Percentiles rank a stretch among this genome's conserved stretches.
Conservation (phyloP, 2,888 invertebrate species). For the Pyralis farinalis region DNA sequence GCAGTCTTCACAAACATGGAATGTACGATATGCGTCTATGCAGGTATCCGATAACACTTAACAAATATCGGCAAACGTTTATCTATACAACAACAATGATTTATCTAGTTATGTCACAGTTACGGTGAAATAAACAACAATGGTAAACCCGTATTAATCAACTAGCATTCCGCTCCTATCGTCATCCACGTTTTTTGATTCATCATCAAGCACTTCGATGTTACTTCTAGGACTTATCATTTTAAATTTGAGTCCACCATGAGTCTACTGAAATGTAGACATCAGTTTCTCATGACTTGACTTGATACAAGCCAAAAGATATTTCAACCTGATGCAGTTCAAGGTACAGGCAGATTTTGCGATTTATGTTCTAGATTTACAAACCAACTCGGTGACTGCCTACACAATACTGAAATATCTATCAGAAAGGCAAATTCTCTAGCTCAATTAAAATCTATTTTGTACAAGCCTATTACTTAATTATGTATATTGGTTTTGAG, state of each 20-base stretch:
- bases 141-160: conserved; percentile 28
- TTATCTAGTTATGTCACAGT: conserved; percentile 59
- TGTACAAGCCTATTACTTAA: conserved; percentile 55
- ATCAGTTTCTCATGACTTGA: conserved; percentile 8
- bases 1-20: conserved; percentile 81
- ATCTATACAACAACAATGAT: conserved; percentile 76
- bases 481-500: conserved; percentile 29
- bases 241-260: neutral
- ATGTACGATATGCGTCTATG: conserved; percentile 81
- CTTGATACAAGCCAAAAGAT: conserved; percentile 21
- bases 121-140: conserved; percentile 60
- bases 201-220: conserved; percentile 1
- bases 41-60: conserved; percentile 78
- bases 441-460: conserved; percentile 57
- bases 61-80: conserved; percentile 68
- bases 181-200: conserved; percentile 2
- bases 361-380: conserved; percentile 19
- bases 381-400: conserved; percentile 39
- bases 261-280: neutral
- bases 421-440: conserved; percentile 56
- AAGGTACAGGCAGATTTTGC: conserved; percentile 16
- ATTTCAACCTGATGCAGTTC: neutral
- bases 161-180: conserved; percentile 12
- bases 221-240: neutral
- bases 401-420: conserved; percentile 38